A percentile compares a stretch with the other conserved stretches of the same genome.
Evolutionary conservation across 2,888 invertebrate genomes (phyloP).

Genomic region (Unio pictorum): DNA sequence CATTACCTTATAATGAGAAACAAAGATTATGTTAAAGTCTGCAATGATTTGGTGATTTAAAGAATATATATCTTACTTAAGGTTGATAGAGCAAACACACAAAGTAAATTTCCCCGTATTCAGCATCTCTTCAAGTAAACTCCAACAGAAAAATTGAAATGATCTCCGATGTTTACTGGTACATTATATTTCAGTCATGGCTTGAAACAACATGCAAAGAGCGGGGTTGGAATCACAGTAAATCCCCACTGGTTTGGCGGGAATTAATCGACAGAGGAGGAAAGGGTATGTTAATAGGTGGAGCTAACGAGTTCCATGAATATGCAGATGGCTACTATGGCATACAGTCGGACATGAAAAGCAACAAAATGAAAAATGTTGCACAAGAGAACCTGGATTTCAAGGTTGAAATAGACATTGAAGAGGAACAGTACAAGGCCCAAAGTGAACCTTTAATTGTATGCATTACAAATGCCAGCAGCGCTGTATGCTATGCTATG

Average conservation of each 20-base stretch:
- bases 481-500: conserved; percentile 55
- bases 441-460: conserved; percentile 61
- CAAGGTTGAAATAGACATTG: conserved; percentile 59
- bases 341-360: conserved; percentile 59
- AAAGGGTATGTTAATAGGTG: conserved; percentile 70
- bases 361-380: conserved; percentile 63
- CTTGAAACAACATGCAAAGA: conserved; percentile 56
- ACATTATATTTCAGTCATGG: conserved; percentile 56
- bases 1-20: too few relatives aligned
- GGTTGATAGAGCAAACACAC: too few relatives aligned
- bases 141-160: too few relatives aligned
- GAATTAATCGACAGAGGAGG: conserved; percentile 71
- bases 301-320: conserved; percentile 71
- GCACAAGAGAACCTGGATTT: conserved; percentile 62
- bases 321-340: conserved; percentile 68
- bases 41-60: too few relatives aligned
- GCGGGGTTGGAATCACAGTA: conserved; percentile 65
- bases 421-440: conserved; percentile 47
- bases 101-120: too few relatives aligned
- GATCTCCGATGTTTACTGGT: too few relatives aligned
- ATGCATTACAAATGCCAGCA: conserved; percentile 66
- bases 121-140: too few relatives aligned
- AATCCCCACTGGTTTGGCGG: conserved; percentile 71
- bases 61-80: too few relatives aligned
- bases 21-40: too few relatives aligned